Percentiles rank a stretch among this genome's conserved stretches.
Conservation (phyloP, 2,797 vertebrate genomes). For the Coranthus polyacanthus region DNA sequence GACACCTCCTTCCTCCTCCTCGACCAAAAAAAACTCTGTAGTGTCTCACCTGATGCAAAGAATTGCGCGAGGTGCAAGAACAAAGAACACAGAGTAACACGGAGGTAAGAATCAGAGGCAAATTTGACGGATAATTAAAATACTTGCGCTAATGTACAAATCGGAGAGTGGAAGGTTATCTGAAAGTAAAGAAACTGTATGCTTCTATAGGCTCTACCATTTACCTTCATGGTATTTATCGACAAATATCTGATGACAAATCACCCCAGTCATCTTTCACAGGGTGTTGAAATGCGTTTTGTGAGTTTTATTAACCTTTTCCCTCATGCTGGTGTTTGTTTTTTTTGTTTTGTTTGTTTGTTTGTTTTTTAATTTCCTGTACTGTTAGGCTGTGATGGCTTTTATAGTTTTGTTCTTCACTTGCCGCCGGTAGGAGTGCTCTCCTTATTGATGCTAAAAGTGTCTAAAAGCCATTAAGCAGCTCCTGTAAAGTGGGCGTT, state of each 20-base stretch:
- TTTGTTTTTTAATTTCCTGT: neutral
- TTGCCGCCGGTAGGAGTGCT: neutral
- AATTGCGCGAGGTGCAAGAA: conserved; percentile 24
- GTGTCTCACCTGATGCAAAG: conserved; percentile 64
- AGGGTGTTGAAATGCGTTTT: neutral
- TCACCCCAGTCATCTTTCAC: too few species aligned
- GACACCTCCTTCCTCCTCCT: conserved; percentile 50
- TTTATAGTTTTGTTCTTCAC: neutral
- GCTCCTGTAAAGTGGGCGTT: conserved; percentile 1
- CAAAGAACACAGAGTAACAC: neutral
- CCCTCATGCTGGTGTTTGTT: neutral
- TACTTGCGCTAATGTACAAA: too few species aligned
- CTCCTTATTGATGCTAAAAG: neutral
- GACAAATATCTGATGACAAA: neutral
- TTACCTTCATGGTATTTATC: neutral
- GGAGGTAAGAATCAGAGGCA: conserved; percentile 54
- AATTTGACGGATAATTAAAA: neutral
- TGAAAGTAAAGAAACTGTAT: too few species aligned
- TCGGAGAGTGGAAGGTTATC: neutral
- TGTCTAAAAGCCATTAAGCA: neutral
- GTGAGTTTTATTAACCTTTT: conserved; percentile 21
- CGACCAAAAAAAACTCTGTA: conserved; percentile 48
- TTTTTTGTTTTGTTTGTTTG: too few species aligned
- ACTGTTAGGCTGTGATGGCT: neutral
- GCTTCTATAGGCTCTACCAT: neutral